Percentiles rank a stretch among this genome's conserved stretches.
Conservation (phyloP, 2,888 invertebrate genomes). For the Agriopis leucophaearia region DNA sequence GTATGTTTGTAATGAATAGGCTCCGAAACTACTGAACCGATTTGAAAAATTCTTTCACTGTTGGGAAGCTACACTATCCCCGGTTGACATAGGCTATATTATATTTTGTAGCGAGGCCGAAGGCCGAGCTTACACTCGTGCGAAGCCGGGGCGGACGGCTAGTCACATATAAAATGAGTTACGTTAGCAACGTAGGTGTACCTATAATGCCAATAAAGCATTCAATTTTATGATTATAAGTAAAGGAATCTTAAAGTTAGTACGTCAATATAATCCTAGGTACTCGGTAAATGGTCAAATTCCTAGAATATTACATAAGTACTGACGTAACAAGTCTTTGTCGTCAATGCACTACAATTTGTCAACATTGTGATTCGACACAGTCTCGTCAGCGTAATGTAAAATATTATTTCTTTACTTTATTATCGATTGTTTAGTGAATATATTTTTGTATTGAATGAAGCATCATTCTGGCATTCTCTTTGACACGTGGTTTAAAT, state of each 20-base stretch:
- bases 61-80: too few species aligned
- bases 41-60: too few species aligned
- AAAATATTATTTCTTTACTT: conserved; percentile 19
- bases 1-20: too few species aligned
- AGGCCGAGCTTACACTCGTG: too few species aligned
- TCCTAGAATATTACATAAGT: conserved; percentile 24
- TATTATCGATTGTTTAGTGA: conserved; percentile 16
- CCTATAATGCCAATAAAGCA: conserved; percentile 13
- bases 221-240: conserved; percentile 17
- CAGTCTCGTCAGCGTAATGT: conserved; percentile 25
- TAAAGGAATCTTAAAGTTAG: conserved; percentile 11
- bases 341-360: conserved; percentile 12
- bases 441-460: conserved; percentile 5
- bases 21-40: too few species aligned
- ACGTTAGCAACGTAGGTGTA: conserved; percentile 7
- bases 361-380: conserved; percentile 30
- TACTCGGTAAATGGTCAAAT: conserved; percentile 17
- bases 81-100: too few species aligned
- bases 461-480: background rate
- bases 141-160: too few species aligned
- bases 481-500: too few species aligned
- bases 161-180: conserved; percentile 16
- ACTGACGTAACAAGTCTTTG: conserved; percentile 30
- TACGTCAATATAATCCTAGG: conserved; percentile 15
- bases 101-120: too few species aligned